Evolutionary conservation across 2,888 invertebrate genomes (phyloP), one percentile per base, ranked within the genome.

Genomic region (Eupithecia subumbrata): DNA sequence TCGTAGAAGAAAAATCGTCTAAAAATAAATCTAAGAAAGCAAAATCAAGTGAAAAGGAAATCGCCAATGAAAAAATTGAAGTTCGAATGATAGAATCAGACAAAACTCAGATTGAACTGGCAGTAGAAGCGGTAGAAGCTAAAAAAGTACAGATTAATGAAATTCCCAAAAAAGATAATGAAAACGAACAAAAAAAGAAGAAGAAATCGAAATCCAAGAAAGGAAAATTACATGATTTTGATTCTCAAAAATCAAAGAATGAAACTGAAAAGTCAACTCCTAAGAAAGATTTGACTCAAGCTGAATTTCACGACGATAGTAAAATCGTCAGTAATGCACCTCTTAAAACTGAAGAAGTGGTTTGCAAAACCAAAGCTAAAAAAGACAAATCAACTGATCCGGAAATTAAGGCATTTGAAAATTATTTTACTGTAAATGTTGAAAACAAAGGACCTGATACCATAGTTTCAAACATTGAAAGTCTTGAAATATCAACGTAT

Each of bases 151-250:
- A 25, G 25, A 12, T 12, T 34, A 18, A 18, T 64, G 18, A 34
- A 64, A 34, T 64, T 5, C 2, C 18, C 0, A 34, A 1, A 34
- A 34, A 34, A 64, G 18, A 34, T 64, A 63, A 63, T 2, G 34
- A 34, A 34, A 64, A 34, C 1, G 64, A 80, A 64, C 81, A 78
- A 60, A 77, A 77, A 70, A 86, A 86, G 80, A 88, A 85, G 73
- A 86, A 86, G 63, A 56, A 56, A 56, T 74, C 82, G 16, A 86
- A 87, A 78, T 60, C 76, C 5, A 83, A 82, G 71, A 75, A 77
- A 56, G 69, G 1, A 12, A 78, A 78, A 73, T 45, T 66, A 12
- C 56, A n/a, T 56, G 78, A 77, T 18, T 22, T 56, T 22, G 64
- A 30, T 9, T 18, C 64, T 34, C 16, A 64, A 34, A 64, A 64